phyloP scores from a whole-genome alignment of 64 coral and sea anemone species.

The Platygyra sinensis region DNA sequence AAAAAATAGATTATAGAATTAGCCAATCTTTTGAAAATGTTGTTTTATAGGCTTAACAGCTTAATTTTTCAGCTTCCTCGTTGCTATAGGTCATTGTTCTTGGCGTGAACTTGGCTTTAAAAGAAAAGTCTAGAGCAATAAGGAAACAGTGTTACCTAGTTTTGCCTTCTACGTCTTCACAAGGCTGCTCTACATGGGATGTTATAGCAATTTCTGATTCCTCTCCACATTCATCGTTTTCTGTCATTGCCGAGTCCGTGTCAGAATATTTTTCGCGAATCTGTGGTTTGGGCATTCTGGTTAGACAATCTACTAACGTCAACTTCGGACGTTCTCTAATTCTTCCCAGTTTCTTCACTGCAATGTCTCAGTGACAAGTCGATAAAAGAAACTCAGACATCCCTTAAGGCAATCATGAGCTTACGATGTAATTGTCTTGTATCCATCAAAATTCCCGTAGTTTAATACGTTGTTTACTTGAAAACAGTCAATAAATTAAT shows the following conservation, averaged over 20 bases:
- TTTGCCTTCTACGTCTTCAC: constrained; percentile 10
- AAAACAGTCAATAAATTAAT: neutral
- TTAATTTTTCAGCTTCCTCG: no score
- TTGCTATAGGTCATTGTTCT: no score
- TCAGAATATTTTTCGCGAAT: constrained; percentile 33
- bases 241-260: constrained; percentile 28
- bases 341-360: neutral
- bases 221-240: constrained; percentile 50
- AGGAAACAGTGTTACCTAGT: neutral
- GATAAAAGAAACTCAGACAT: neutral
- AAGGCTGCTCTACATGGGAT: neutral
- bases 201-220: constrained; percentile 54
- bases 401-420: neutral
- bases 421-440: neutral
- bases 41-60: no score
- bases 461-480: neutral
- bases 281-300: constrained; percentile 28
- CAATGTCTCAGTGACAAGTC: neutral
- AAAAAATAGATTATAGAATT: constrained; percentile 13
- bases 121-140: no score
- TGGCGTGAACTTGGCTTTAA: no score
- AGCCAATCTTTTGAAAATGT: neutral
- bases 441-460: neutral
- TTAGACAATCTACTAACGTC: neutral
- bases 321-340: constrained; percentile 17